Conservation (phyloP, 2,797 vertebrate species). For the Babyrousa celebensis region DNA sequence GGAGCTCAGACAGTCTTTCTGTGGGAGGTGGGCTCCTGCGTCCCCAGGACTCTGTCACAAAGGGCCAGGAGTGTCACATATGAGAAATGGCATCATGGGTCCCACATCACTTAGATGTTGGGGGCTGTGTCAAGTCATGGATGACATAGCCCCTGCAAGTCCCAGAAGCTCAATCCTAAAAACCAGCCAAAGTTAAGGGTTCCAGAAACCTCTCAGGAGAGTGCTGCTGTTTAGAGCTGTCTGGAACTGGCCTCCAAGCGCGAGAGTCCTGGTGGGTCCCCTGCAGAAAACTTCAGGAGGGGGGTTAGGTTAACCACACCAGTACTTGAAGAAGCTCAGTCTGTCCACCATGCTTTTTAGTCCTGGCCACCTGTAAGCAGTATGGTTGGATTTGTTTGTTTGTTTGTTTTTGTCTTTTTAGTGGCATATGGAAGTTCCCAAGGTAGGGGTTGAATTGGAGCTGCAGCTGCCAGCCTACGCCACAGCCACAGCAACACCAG, state of each 20-base stretch:
- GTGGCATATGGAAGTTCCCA: no score
- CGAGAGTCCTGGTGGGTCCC: neutral
- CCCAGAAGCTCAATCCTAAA: neutral
- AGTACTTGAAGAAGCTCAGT: no score
- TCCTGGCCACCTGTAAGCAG: neutral
- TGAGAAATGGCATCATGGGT: neutral
- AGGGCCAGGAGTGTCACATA: neutral
- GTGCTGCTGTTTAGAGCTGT: neutral
- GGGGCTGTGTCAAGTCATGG: neutral
- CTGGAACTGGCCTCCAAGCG: neutral
- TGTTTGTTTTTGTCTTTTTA: no score
- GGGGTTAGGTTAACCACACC: no score
- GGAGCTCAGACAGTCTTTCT: neutral
- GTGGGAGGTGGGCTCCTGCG: neutral
- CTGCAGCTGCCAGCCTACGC: no score
- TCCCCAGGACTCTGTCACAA: neutral
- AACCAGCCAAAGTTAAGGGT: neutral
- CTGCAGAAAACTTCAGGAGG: neutral
- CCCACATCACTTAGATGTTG: neutral
- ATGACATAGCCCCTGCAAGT: neutral
- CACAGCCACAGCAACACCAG: no score
- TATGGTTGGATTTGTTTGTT: no score
- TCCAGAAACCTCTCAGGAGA: neutral
- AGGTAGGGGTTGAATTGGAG: no score
- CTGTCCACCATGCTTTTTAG: neutral